Base-by-base conservation (phyloP, 2,797 vertebrate genomes). In the Argentina silus region DNA sequence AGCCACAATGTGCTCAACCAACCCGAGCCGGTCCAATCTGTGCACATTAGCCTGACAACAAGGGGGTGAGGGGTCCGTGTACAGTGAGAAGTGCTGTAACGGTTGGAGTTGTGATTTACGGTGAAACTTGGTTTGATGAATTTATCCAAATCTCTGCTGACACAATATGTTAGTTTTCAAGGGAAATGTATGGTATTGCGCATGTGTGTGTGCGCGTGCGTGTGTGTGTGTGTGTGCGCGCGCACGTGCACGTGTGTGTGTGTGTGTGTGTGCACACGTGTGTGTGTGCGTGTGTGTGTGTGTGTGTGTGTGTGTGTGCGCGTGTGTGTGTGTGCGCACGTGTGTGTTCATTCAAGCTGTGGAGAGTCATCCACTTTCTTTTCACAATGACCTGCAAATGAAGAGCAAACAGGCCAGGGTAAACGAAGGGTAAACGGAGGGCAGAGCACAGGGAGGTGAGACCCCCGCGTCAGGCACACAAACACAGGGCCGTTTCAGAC, bases 381-480 rank as follows among this genome's bases (percentile, higher is more conserved):
- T 90, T 87, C 81, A 73, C 88, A 77, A 57, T 67, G 72, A 72
- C 78, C 74, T 76, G 82, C 78, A 81, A 92, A 92, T 90, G 82
- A 89, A 86, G 81, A 74, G 79, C 61, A 86, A 88, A 91, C 62
- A 86, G 53, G 79, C 74, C 36, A n/a, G n/a, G n/a, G n/a, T n/a
- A n/a, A n/a, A n/a, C n/a, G n/a, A n/a, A n/a, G 43, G 57, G 71
- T 85, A 85, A 85, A 81, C 61, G 65, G 73, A 67, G 74, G 3
- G 3, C 6, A 48, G 76, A 68, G 75, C 66, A 73, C 89, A 87
- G 79, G 51, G 67, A 81, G 80, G 83, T 88, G 81, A 81, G 74
- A 14, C 48, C 59, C 12, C 45, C 63, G 81, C 79, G 84, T 47
- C 48, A 60, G 19, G 59, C 43, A 0, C 67, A 43, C 74, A 89